Base-by-base conservation (phyloP, 1,140 invertebrate species). In the Drosophila sproati region DNA sequence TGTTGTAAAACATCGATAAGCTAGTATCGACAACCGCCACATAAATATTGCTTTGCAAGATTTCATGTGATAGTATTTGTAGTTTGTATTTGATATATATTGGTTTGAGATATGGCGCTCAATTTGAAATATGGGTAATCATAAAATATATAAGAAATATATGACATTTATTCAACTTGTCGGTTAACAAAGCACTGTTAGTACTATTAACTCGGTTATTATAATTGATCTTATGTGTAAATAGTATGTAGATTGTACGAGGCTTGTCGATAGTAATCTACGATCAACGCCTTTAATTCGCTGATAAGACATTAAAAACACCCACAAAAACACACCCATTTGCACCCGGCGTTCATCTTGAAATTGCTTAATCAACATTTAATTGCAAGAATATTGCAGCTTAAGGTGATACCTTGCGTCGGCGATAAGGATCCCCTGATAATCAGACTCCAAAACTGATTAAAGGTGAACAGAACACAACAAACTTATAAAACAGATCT, bases 401-500 rank as follows among this genome's bases (percentile, higher is more conserved):
- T 74, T 74, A 45, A 43, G 20, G 41, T 39, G 35, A 37, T 39
- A 43, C 2, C 35, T 45, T 39, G 31, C 29, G 12, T 7, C 60
- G 29, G 32, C 34, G 35, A 73, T 67, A 51, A 73, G 54, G 43
- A 48, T 12, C 0, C 32, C 52, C 41, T 68, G n/a, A 47, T 39
- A 73, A 12, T 12, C 52, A 34, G 29, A 43, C 29, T 60, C 63
- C 52, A 55, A 51, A 35, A 55, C 64, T 32, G 37, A 56, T 50
- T 41, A 41, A 71, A 67, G 67, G 60, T 78, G 63, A 28, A 63
- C 62, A 32, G 2, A 4, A 43, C 72, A 78, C 72, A 81, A 79
- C 67, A 79, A 70, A 77, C 55, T 31, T 73, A 78, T 78, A 78
- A 78, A 82, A 71, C 82, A 87, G 73, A 79, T 61, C 76, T 78